Percentiles rank a stretch among this genome's conserved stretches.
Conservation (phyloP, 2,113 vertebrate genomes). For the Vulpes lagopus region DNA sequence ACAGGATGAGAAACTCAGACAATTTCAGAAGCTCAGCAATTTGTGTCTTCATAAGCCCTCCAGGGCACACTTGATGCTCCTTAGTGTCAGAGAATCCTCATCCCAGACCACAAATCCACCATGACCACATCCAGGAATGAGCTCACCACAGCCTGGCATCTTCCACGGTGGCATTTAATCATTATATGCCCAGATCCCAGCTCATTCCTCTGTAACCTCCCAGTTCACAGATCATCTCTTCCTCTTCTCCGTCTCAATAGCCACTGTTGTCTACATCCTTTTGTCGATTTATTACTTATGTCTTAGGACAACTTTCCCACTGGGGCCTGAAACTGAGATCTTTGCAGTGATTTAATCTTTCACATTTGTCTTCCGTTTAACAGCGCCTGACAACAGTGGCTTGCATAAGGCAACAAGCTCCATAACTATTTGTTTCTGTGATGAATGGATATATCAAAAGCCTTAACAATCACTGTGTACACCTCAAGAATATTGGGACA, state of each 20-base stretch:
- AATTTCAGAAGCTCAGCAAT: conserved; percentile 12
- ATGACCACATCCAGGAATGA: background rate
- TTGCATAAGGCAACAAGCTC: conserved; percentile 21
- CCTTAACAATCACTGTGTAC: background rate
- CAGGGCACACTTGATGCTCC: background rate
- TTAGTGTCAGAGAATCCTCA: background rate
- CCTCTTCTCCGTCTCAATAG: background rate
- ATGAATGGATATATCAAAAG: conserved; percentile 55
- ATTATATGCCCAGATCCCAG: background rate
- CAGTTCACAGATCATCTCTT: conserved; percentile 6
- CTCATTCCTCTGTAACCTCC: background rate
- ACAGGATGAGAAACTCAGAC: background rate
- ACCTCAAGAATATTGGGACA: background rate
- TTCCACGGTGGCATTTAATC: background rate
- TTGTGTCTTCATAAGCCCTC: conserved; percentile 6
- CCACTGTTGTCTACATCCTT: background rate
- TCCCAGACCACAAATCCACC: background rate
- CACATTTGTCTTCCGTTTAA: conserved; percentile 38
- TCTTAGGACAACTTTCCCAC: conserved; percentile 45
- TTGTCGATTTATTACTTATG: conserved; percentile 11
- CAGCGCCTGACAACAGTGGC: background rate
- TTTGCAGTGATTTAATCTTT: conserved; percentile 55
- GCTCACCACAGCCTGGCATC: background rate
- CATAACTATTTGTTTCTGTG: conserved; percentile 41
- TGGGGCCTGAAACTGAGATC: background rate